Percentiles rank a stretch among this genome's conserved stretches.
These are phyloP conservation scores for Suricata suricatta DNA, from an alignment of 2,113 vertebrate species.

Conservation along the genomic window DNA sequence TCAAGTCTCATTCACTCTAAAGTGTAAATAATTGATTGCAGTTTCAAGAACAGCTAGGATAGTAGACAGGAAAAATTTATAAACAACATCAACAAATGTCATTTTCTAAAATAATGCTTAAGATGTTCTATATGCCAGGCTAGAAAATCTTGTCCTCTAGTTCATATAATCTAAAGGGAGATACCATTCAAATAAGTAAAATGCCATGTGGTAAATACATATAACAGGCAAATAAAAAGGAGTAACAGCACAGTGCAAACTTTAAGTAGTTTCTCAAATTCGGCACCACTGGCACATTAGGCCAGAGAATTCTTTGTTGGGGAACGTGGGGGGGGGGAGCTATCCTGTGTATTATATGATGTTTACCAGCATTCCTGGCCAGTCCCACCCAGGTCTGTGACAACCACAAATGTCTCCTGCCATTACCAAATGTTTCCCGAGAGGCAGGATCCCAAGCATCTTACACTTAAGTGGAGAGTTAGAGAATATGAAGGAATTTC, in stretches of 20 bases:
- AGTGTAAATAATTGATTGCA: conserved; percentile 2
- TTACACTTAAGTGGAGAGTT: background rate
- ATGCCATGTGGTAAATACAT: background rate
- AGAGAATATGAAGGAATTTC: background rate
- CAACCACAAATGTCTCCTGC: background rate
- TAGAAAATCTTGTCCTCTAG: conserved; percentile 24
- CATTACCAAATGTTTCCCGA: background rate
- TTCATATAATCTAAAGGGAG: background rate
- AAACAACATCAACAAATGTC: background rate
- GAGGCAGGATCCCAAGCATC: background rate
- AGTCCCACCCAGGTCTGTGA: background rate
- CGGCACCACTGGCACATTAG: background rate
- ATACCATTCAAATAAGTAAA: conserved; percentile 24
- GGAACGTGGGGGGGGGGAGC: accelerated
- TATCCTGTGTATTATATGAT: background rate
- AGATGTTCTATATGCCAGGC: conserved; percentile 1
- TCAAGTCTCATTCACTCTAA: background rate
- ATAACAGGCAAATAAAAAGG: background rate
- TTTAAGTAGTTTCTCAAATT: background rate
- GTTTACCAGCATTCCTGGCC: background rate
- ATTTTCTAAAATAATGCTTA: conserved; percentile 24
- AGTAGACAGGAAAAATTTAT: background rate
- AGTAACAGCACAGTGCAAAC: background rate
- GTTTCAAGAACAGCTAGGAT: background rate
- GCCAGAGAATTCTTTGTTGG: background rate